These are phyloP conservation scores for Halcyon senegalensis DNA, from an alignment of 2,113 vertebrate species.

Conservation along the genomic window DNA sequence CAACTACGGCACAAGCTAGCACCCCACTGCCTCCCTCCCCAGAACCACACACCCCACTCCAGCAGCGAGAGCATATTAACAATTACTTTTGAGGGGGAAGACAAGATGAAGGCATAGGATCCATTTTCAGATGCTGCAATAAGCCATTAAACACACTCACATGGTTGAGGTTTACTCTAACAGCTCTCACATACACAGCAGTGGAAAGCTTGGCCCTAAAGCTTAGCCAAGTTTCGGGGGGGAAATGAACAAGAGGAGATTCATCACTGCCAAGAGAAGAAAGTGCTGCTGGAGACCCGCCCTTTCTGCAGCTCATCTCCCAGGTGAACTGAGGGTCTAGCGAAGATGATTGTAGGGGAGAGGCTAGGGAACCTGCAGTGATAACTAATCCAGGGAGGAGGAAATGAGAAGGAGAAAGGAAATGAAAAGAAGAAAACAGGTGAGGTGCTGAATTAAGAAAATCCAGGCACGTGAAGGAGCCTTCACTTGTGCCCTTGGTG, in stretches of 20 bases:
- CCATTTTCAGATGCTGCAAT: neutral
- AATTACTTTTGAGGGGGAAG: neutral
- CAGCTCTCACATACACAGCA: neutral
- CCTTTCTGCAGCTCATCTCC: neutral
- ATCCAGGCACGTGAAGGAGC: neutral
- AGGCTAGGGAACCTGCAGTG: neutral
- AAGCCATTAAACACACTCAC: neutral
- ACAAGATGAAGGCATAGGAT: neutral
- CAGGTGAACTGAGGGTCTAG: neutral
- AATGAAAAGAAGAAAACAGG: neutral
- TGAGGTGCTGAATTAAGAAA: neutral
- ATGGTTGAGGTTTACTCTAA: neutral
- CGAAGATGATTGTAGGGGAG: neutral
- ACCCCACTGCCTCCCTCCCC: neutral
- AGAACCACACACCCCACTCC: neutral
- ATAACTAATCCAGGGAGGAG: neutral
- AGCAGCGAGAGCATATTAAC: neutral
- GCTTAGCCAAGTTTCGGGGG: neutral
- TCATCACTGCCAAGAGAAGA: neutral
- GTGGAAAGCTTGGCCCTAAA: neutral
- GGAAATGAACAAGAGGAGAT: neutral
- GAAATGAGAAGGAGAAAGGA: neutral
- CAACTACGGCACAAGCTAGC: neutral
- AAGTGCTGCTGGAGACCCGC: neutral
- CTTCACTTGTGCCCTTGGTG: neutral